phyloP scores from a whole-genome alignment of 1,140 invertebrate genomes.

The Sitobion miscanthi region DNA sequence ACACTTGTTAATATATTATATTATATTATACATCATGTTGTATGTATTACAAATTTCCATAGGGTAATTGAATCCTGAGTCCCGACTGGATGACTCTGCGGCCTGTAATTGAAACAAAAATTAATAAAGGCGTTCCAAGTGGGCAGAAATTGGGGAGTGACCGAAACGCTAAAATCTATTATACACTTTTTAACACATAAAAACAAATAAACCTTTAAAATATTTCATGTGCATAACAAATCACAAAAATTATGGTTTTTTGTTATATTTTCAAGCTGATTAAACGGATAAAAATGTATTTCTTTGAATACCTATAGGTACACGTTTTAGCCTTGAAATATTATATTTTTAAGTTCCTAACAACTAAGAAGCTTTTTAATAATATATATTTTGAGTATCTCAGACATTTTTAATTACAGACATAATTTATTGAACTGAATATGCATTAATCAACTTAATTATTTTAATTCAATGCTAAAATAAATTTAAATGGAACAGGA shows the following conservation, averaged over 20 bases:
- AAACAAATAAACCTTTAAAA: slow-evolving; percentile 28
- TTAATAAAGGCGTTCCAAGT: slow-evolving; percentile 47
- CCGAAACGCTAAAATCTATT: slow-evolving; percentile 39
- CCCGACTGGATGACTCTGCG: background rate
- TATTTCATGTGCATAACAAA: background rate
- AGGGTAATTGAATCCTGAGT: slow-evolving; percentile 52
- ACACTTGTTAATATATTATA: slow-evolving; percentile 45
- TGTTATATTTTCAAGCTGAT: background rate
- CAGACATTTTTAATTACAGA: background rate
- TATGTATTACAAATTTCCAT: slow-evolving; percentile 49
- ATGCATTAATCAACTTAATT: background rate
- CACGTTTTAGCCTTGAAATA: background rate
- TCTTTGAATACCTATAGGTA: background rate
- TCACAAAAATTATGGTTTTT: background rate
- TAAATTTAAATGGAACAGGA: background rate
- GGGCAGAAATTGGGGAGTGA: slow-evolving; percentile 13
- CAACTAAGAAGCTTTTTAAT: background rate
- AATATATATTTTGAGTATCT: background rate
- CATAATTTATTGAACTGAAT: background rate
- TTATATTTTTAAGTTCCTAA: background rate
- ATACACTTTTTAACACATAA: slow-evolving; percentile 36
- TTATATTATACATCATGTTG: slow-evolving; percentile 1
- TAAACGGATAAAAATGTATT: background rate
- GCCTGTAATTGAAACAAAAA: slow-evolving; percentile 52
- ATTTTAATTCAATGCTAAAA: background rate